Conservation (phyloP, 2,888 invertebrate genomes). For the Aphodius sticticus region DNA sequence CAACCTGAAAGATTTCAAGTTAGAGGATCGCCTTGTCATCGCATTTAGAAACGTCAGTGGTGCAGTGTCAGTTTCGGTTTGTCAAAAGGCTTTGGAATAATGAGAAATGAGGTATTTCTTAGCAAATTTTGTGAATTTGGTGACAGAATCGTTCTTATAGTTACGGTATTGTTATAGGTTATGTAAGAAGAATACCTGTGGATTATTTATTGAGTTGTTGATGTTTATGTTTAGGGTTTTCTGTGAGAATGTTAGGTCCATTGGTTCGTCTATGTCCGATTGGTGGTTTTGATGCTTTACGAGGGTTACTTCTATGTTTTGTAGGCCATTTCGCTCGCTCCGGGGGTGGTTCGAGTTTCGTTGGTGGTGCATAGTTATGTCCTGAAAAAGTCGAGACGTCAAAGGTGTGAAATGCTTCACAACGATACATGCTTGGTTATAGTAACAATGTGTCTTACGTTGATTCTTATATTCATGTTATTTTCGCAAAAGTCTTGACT, state of each 20-base stretch:
- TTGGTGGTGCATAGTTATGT: background rate
- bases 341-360: background rate
- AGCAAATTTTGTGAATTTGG: background rate
- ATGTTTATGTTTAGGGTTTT: conserved; percentile 20
- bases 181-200: background rate
- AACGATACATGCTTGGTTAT: background rate
- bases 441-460: background rate
- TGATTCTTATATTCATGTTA: conserved; percentile 31
- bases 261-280: conserved; percentile 38
- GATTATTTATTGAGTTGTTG: background rate
- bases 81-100: background rate
- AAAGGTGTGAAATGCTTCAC: background rate
- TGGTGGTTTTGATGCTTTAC: background rate
- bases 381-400: background rate
- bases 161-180: background rate
- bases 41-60: background rate
- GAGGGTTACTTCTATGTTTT: background rate
- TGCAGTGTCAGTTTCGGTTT: background rate
- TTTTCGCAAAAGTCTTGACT: conserved; percentile 32
- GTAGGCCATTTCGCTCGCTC: conserved; percentile 1
- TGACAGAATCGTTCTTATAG: background rate
- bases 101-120: background rate
- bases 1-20: background rate
- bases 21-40: background rate
- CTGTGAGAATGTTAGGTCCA: conserved; percentile 41